Evolutionary conservation across 2,113 vertebrate genomes (phyloP).

Genomic region (Corythoichthys intestinalis): DNA sequence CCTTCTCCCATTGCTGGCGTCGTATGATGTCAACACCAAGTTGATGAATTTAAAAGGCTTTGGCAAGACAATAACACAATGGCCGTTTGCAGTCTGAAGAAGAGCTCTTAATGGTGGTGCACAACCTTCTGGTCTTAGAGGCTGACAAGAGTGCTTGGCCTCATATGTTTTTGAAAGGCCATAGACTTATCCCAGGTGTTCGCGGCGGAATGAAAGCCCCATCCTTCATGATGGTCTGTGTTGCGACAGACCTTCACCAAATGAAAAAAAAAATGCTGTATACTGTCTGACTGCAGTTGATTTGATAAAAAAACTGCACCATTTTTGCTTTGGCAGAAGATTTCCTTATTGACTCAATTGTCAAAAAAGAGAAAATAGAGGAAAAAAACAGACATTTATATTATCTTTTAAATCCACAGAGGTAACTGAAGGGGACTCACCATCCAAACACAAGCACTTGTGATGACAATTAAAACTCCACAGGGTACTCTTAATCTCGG

Average conservation of each 20-base stretch:
- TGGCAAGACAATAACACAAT: constrained; percentile 47
- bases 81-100: constrained; percentile 27
- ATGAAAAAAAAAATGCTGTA: not conserved
- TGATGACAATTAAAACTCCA: constrained; percentile 55
- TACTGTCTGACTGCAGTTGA: too few relatives aligned
- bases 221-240: constrained; percentile 48
- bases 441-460: constrained; percentile 42
- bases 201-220: constrained; percentile 43
- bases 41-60: constrained; percentile 56
- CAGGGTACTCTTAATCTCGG: constrained; percentile 67
- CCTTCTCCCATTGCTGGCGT: constrained; percentile 32
- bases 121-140: constrained; percentile 46
- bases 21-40: constrained; percentile 58
- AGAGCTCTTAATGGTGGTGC: constrained; percentile 48
- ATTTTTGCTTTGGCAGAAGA: not conserved
- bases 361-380: not conserved
- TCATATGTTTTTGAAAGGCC: constrained; percentile 60
- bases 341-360: not conserved
- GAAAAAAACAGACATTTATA: not conserved
- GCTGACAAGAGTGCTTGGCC: constrained; percentile 42
- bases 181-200: constrained; percentile 47
- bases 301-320: not conserved
- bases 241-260: constrained; percentile 31
- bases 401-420: constrained; percentile 2
- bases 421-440: constrained; percentile 20